Conservation (phyloP, 1,140 invertebrate genomes). For the Coelopa frigida region DNA sequence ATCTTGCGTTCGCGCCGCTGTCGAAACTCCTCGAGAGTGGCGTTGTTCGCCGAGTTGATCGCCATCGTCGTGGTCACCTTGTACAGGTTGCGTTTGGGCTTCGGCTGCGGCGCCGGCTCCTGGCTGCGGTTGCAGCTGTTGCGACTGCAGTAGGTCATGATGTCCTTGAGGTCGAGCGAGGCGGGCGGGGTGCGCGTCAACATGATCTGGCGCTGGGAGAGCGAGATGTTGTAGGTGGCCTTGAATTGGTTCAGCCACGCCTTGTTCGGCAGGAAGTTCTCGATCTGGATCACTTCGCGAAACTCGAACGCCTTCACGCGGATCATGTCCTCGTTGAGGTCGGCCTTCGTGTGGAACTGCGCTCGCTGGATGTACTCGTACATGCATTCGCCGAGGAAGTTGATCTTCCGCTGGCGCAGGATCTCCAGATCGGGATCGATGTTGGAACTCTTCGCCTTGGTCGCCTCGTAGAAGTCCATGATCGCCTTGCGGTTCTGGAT, state of each 20-base stretch:
- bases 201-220: slow-evolving; percentile 33
- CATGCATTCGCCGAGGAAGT: slow-evolving; percentile 32
- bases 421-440: slow-evolving; percentile 20
- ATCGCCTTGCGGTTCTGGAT: slow-evolving; percentile 32
- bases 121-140: slow-evolving; percentile 11
- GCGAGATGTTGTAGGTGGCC: slow-evolving; percentile 31
- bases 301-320: slow-evolving; percentile 33
- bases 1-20: slow-evolving; percentile 29
- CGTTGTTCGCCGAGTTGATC: background rate
- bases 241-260: slow-evolving; percentile 40
- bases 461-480: slow-evolving; percentile 31
- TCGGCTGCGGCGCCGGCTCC: background rate
- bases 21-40: slow-evolving; percentile 12
- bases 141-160: slow-evolving; percentile 35
- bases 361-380: slow-evolving; percentile 37
- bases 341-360: slow-evolving; percentile 26
- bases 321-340: slow-evolving; percentile 35
- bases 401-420: slow-evolving; percentile 28
- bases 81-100: background rate
- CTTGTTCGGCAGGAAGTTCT: slow-evolving; percentile 33
- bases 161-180: slow-evolving; percentile 31
- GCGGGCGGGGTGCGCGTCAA: slow-evolving; percentile 28
- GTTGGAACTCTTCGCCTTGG: slow-evolving; percentile 11
- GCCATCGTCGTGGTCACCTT: slow-evolving; percentile 1
- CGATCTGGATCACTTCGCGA: slow-evolving; percentile 29